A percentile compares a stretch with the other conserved stretches of the same genome.
These are phyloP conservation scores for Drosophila mayri DNA, from an alignment of 1,140 invertebrate genomes.

Conservation along the genomic window DNA sequence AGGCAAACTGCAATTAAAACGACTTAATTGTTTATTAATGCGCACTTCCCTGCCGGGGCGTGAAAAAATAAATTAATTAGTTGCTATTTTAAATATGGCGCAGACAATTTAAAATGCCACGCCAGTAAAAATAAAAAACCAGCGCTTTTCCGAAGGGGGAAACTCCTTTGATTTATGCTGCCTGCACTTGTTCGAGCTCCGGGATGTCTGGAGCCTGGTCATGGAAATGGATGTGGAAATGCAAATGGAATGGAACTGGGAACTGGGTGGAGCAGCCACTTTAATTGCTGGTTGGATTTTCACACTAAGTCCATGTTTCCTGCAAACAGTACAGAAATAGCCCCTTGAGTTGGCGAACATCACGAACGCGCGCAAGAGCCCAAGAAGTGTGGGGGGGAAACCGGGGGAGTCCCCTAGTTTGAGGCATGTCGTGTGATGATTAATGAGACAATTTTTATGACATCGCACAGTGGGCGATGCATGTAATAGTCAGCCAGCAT, in stretches of 20 bases:
- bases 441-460: constrained; percentile 81
- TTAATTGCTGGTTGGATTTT: constrained; percentile 75
- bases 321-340: constrained; percentile 65
- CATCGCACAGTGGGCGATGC: constrained; percentile 57
- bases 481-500: constrained; percentile 6
- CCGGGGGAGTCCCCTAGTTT: not conserved
- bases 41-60: constrained; percentile 64
- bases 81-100: constrained; percentile 77
- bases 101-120: constrained; percentile 72
- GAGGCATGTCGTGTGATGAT: constrained; percentile 73
- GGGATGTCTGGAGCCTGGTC: not conserved
- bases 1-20: constrained; percentile 69
- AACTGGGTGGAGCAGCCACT: constrained; percentile 50
- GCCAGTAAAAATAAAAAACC: constrained; percentile 62
- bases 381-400: constrained; percentile 20
- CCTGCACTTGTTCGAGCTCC: constrained; percentile 63
- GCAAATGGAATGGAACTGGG: constrained; percentile 17
- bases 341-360: constrained; percentile 25
- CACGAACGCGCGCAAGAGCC: constrained; percentile 17
- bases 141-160: constrained; percentile 10
- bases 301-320: constrained; percentile 80
- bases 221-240: not conserved
- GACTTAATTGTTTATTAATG: constrained; percentile 81
- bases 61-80: constrained; percentile 81
- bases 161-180: constrained; percentile 71